phyloP scores from a whole-genome alignment of 2,113 vertebrate species.

The Halcyon malimbica region DNA sequence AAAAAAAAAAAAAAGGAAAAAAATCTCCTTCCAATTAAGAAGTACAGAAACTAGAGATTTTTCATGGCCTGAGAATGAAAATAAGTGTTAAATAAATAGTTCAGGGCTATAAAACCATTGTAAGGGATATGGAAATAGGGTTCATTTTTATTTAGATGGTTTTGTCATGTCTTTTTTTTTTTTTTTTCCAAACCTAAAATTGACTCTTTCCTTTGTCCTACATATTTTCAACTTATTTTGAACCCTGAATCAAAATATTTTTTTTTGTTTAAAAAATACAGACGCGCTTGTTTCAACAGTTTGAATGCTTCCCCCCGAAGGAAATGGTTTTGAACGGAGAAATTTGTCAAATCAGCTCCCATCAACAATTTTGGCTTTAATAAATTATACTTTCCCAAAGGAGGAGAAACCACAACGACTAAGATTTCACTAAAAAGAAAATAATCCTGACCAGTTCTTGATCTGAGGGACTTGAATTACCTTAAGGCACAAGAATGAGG shows the following conservation, averaged over 20 bases:
- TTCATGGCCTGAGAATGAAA: neutral
- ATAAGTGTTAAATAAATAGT: neutral
- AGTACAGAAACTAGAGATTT: neutral
- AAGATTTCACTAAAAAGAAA: neutral
- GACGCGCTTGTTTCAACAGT: neutral
- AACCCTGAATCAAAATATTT: neutral
- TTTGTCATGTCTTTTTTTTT: neutral
- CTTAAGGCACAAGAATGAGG: neutral
- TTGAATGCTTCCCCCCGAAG: neutral
- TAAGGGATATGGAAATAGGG: neutral
- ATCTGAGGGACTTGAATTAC: neutral
- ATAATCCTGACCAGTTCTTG: neutral
- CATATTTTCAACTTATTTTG: neutral
- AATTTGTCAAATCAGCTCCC: constrained; percentile 3
- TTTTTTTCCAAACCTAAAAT: neutral
- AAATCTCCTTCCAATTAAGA: neutral
- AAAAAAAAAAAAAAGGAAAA: neutral
- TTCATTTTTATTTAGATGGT: neutral
- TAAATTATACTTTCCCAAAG: neutral
- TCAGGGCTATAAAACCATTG: neutral
- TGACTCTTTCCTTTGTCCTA: neutral
- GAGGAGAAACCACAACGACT: neutral
- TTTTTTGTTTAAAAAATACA: neutral
- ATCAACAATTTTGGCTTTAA: neutral
- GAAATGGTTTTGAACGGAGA: neutral